These are phyloP conservation scores for Parambassis ranga DNA, from an alignment of 2,797 vertebrate genomes.

Conservation along the genomic window DNA sequence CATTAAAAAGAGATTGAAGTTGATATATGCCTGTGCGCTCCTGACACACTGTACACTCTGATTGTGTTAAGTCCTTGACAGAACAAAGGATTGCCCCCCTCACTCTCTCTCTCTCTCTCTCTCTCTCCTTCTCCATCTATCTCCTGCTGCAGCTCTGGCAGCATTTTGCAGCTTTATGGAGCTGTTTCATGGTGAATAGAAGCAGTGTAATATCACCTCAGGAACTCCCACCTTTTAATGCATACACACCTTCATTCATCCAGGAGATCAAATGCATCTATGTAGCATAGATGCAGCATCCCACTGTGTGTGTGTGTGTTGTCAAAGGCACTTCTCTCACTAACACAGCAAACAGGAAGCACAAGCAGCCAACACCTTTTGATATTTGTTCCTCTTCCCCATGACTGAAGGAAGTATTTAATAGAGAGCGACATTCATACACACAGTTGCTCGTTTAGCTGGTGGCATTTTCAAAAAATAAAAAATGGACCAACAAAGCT, in stretches of 20 bases:
- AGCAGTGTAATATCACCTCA: slow-evolving; percentile 54
- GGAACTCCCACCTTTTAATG: slow-evolving; percentile 11
- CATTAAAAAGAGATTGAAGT: slow-evolving; percentile 88
- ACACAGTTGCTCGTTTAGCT: slow-evolving; percentile 3
- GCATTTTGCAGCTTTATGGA: slow-evolving; percentile 52
- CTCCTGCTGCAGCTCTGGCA: slow-evolving; percentile 45
- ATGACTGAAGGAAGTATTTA: slow-evolving; percentile 11
- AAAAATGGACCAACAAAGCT: not conserved
- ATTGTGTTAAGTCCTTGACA: slow-evolving; percentile 84
- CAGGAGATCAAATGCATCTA: slow-evolving; percentile 3
- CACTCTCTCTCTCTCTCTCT: slow-evolving; percentile 20
- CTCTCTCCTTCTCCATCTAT: slow-evolving; percentile 42
- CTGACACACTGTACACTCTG: slow-evolving; percentile 84
- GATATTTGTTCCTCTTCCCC: slow-evolving; percentile 13
- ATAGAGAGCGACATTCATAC: slow-evolving; percentile 17
- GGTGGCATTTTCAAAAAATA: not conserved
- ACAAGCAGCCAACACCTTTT: not conserved
- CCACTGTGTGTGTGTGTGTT: not conserved
- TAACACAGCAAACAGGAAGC: slow-evolving; percentile 42
- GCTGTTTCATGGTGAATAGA: slow-evolving; percentile 60
- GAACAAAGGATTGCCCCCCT: slow-evolving; percentile 79
- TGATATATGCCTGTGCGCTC: slow-evolving; percentile 84
- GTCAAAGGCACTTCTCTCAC: not conserved
- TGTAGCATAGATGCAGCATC: slow-evolving; percentile 3
- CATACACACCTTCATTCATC: slow-evolving; percentile 28